These are phyloP conservation scores for Eospalax fontanierii DNA, from an alignment of 2,797 vertebrate genomes.

Conservation along the genomic window DNA sequence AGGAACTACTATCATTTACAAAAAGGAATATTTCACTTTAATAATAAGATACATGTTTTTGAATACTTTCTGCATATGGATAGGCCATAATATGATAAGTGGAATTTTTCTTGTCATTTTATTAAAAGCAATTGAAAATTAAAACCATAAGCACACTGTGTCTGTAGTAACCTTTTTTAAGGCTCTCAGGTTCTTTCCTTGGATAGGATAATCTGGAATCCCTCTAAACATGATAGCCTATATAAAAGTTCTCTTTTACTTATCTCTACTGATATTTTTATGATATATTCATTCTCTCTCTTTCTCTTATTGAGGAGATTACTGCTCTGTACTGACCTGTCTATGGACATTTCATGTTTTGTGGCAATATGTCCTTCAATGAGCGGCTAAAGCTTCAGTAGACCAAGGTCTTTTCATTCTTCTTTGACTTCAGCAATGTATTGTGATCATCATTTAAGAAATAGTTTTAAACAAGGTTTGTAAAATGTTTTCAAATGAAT, in stretches of 20 bases:
- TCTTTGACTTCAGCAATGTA: not conserved
- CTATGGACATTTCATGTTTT: too few species aligned
- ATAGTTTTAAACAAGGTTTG: not conserved
- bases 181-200: not conserved
- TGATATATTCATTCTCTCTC: not conserved
- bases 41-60: not conserved
- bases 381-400: not conserved
- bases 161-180: not conserved
- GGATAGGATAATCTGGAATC: not conserved
- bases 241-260: not conserved
- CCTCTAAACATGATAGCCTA: not conserved
- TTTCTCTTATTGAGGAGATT: too few species aligned
- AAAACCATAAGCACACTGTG: not conserved
- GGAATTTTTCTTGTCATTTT: not conserved
- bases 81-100: not conserved
- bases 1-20: not conserved
- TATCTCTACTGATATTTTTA: not conserved
- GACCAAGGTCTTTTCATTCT: not conserved
- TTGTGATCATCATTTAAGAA: not conserved
- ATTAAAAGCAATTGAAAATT: not conserved
- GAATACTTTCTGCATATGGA: too few species aligned
- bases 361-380: not conserved
- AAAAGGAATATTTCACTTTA: constrained; percentile 34
- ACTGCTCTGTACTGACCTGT: too few species aligned
- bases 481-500: constrained; percentile 32